phyloP scores from a whole-genome alignment of 1,140 invertebrate genomes.

The Hydropsyche tenuis region DNA sequence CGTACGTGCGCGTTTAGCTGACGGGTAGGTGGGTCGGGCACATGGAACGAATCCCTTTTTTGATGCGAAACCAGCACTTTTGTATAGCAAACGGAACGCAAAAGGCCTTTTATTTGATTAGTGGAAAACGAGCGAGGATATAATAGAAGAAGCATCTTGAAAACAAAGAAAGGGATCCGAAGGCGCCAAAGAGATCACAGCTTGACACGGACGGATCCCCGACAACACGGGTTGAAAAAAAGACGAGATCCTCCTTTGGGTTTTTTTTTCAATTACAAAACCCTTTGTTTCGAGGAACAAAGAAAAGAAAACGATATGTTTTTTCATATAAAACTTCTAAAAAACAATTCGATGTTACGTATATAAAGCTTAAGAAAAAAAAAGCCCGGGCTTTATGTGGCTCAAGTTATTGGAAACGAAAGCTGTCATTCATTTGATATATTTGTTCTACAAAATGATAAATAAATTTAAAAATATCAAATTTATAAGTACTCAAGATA shows the following conservation, averaged over 20 bases:
- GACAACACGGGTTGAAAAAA: no score
- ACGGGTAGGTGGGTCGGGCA: not conserved
- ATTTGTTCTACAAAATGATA: no score
- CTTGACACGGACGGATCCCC: slow-evolving; percentile 34
- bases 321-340: no score
- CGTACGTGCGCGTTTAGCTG: slow-evolving; percentile 5
- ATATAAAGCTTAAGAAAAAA: no score
- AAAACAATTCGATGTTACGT: no score
- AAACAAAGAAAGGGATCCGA: slow-evolving; percentile 37
- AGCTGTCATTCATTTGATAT: no score
- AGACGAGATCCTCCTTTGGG: slow-evolving; percentile 16
- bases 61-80: slow-evolving; percentile 16
- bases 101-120: slow-evolving; percentile 38
- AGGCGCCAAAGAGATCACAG: slow-evolving; percentile 40
- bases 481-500: no score
- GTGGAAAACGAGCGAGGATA: slow-evolving; percentile 30
- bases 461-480: no score
- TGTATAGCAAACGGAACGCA: slow-evolving; percentile 12
- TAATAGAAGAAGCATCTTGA: slow-evolving; percentile 32
- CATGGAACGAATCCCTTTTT: slow-evolving; percentile 12
- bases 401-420: no score
- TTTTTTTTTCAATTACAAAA: slow-evolving; percentile 45
- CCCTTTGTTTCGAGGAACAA: slow-evolving; percentile 44
- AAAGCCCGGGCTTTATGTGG: no score
- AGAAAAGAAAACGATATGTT: slow-evolving; percentile 34